Conservation (phyloP, 2,888 invertebrate genomes). For the Eupithecia pulchellata region DNA sequence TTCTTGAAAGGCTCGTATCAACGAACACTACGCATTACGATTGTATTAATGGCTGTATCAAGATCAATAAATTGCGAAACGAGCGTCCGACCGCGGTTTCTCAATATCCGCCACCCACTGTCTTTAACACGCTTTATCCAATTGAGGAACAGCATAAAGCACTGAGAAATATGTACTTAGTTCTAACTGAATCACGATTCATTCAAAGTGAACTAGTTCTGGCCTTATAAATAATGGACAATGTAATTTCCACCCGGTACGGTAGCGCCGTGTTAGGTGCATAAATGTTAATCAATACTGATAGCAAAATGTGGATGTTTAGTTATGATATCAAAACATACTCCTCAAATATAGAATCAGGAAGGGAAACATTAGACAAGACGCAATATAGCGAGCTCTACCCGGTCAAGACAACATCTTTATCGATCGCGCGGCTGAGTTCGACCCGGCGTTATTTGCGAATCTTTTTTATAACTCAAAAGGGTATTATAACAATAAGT, state of each 20-base stretch:
- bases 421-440: constrained; percentile 81
- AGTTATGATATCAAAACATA: constrained; percentile 50
- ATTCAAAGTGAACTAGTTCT: constrained; percentile 36
- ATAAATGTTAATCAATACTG: constrained; percentile 25
- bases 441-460: constrained; percentile 63
- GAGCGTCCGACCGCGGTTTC: constrained; percentile 54
- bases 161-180: constrained; percentile 14
- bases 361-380: constrained; percentile 58
- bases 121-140: constrained; percentile 46
- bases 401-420: constrained; percentile 75
- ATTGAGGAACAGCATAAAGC: constrained; percentile 28
- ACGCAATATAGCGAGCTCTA: constrained; percentile 60
- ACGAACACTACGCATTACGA: constrained; percentile 22
- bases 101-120: constrained; percentile 67
- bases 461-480: constrained; percentile 65
- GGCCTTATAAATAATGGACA: constrained; percentile 35
- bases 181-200: constrained; percentile 24
- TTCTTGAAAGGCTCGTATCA: neutral
- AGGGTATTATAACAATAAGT: constrained; percentile 39
- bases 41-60: constrained; percentile 47
- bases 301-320: constrained; percentile 38
- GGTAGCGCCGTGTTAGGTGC: constrained; percentile 15
- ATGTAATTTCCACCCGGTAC: constrained; percentile 30
- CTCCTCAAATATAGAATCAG: constrained; percentile 50
- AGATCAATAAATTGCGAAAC: constrained; percentile 67